Base-by-base conservation (phyloP, 2,113 vertebrate species). In the Clarias macrocephalus region DNA sequence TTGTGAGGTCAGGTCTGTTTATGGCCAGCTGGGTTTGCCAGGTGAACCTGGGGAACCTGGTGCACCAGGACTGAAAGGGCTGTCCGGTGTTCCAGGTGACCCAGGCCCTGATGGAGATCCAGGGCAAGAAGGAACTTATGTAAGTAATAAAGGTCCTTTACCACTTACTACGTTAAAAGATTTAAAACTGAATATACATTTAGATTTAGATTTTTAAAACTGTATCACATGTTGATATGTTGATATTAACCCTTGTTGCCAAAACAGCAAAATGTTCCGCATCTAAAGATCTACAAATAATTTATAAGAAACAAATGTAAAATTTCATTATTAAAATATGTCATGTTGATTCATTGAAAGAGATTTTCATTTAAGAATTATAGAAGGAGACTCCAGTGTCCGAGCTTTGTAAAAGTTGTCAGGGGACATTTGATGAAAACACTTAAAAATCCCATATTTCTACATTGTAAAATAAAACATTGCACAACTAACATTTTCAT, bases 81-180 rank as follows among this genome's bases (percentile, higher is more conserved):
- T 63, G 1, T 57, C 23, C 0, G 95, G 94, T 25, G 52, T 1
- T 3, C 88, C 6, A 87, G 94, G 94, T 57, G 86, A 94, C 3
- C 33, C 9, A 3, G 95, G 95, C 72, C 68, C n/a, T 19, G n/a
- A 79, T 19, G 95, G 95, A 89, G 89, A 94, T n/a, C 19, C 3
- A 0, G 95, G 94, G 77, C 25, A 0, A 0, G 4, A 0, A 0
- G 95, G 95, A 42, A 10, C 33, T 63, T 48, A 48, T 80, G 95
- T 95, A 86, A 92, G 94, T 82, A 80, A 48, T 8, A 82, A 85
- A 65, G 8, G 9, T 28, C 15, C 54, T 73, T 15, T 42, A 21
- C 1, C 3, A n/a, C 23, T 54, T 79, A 30, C n/a, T 57, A 48
- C 8, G 48, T 9, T 79, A 19, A 56, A 79, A 57, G 7, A 28